Evolutionary conservation across 37 sponge, comb jelly and placozoan genomes (phyloP), one percentile per base, ranked within the genome.

Genomic region (Hexactinellida sp.): DNA sequence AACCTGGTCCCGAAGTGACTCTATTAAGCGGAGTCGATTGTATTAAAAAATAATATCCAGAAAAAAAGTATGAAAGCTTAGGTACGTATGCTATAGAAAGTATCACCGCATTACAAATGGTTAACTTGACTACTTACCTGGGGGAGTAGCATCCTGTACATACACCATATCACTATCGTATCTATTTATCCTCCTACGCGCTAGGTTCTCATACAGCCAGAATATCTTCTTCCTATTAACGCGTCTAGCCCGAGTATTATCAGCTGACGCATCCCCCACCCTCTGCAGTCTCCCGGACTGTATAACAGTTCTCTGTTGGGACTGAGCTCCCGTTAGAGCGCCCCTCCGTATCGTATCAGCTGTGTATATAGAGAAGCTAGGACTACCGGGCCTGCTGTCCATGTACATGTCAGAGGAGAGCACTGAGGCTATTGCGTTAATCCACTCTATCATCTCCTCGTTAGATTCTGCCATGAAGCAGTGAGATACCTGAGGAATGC

Each of bases 371-470:
- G 76, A 63, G 76, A 63, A 63, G 3, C 76, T 23, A n/a, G 76
- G 13, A 23, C 28, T n/a, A n/a, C 76, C 76, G n/a, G n/a, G n/a
- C 34, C 76, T n/a, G 34, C 76, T n/a, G 76, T 63, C 76, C 76
- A 63, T 63, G 5, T 63, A 10, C 34, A 63, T 63, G 21, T 63
- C 76, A 10, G 76, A 63, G 76, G 76, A 63, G 25, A 63, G 76
- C 5, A 63, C 76, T 10, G 76, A 63, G 5, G 76, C 76, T 63
- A 63, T 63, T 32, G 76, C 76, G 34, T 63, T 63, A n/a, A 63
- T 63, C 76, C 76, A 63, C 76, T 63, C 76, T 21, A 63, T 63
- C 76, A 63, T 63, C 76, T 63, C 76, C 13, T 63, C 76, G 76
- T 63, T 63, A 10, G 76, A 63, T 3, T 63, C 76, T 7, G 76